These are phyloP conservation scores for Halcyon senegalensis DNA, from an alignment of 2,113 vertebrate genomes.

Conservation along the genomic window DNA sequence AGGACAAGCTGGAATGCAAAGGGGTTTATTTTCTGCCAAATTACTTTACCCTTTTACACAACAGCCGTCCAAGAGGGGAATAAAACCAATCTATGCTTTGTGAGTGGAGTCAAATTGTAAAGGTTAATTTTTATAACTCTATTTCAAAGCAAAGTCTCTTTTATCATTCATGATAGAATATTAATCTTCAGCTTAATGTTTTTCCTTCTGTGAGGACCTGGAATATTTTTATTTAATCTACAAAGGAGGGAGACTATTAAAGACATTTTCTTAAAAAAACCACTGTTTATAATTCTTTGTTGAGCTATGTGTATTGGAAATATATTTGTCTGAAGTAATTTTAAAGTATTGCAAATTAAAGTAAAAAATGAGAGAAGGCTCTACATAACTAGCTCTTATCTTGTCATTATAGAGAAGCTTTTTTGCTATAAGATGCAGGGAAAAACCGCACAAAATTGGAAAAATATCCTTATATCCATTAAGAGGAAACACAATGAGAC, in stretches of 20 bases:
- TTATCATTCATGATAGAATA: background rate
- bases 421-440: background rate
- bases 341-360: background rate
- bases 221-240: background rate
- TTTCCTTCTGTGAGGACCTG: background rate
- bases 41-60: no score
- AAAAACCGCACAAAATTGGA: background rate
- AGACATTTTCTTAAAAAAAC: background rate
- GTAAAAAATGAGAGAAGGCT: background rate
- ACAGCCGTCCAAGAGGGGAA: background rate
- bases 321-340: background rate
- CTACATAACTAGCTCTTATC: accelerated
- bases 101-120: background rate
- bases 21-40: no score
- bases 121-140: background rate
- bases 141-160: background rate
- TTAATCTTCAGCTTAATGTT: background rate
- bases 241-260: background rate
- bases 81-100: background rate
- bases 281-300: background rate
- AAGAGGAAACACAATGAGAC: background rate
- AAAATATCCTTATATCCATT: background rate
- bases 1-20: no score
- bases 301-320: background rate
- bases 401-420: background rate